Percentiles rank a stretch among this genome's conserved stretches.
Conservation (phyloP, 2,888 invertebrate genomes). For the Drosophila anceps region DNA sequence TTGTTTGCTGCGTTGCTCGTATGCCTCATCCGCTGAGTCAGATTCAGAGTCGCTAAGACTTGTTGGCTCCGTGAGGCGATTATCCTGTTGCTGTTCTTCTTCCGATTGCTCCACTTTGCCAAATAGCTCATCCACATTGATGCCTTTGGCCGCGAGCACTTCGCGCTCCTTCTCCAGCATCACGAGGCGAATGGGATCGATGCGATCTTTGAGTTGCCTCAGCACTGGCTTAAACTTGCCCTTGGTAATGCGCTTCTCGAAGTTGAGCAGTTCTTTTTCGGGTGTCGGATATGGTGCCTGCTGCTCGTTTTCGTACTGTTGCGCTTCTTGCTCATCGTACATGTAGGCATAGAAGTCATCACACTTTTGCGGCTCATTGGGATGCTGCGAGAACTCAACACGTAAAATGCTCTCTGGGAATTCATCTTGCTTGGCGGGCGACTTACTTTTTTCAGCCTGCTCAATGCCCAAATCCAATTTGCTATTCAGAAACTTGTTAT, state of each 20-base stretch:
- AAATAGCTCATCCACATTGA: constrained; percentile 83
- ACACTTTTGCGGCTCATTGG: constrained; percentile 69
- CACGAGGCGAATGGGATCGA: constrained; percentile 84
- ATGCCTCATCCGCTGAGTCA: constrained; percentile 77
- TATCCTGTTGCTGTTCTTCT: constrained; percentile 52
- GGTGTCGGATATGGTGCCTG: constrained; percentile 63
- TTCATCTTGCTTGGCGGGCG: constrained; percentile 61
- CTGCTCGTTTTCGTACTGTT: constrained; percentile 57
- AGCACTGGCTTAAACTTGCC: constrained; percentile 85
- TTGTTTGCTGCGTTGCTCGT: constrained; percentile 72
- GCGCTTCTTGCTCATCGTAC: constrained; percentile 80
- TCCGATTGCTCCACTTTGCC: constrained; percentile 46
- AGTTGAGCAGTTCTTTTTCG: constrained; percentile 82
- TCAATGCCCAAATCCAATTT: constrained; percentile 69
- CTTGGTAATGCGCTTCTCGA: constrained; percentile 84
- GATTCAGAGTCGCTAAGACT: constrained; percentile 49
- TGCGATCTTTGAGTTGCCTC: constrained; percentile 83
- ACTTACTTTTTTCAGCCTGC: background rate
- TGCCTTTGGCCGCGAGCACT: constrained; percentile 83
- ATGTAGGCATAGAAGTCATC: constrained; percentile 85
- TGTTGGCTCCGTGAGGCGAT: constrained; percentile 46
- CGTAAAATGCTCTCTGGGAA: constrained; percentile 82
- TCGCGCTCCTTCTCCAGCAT: constrained; percentile 84
- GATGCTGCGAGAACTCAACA: constrained; percentile 80
- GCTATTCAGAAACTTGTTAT: constrained; percentile 84